These are phyloP conservation scores for Euproctis similis DNA, from an alignment of 2,888 invertebrate species.

Conservation along the genomic window DNA sequence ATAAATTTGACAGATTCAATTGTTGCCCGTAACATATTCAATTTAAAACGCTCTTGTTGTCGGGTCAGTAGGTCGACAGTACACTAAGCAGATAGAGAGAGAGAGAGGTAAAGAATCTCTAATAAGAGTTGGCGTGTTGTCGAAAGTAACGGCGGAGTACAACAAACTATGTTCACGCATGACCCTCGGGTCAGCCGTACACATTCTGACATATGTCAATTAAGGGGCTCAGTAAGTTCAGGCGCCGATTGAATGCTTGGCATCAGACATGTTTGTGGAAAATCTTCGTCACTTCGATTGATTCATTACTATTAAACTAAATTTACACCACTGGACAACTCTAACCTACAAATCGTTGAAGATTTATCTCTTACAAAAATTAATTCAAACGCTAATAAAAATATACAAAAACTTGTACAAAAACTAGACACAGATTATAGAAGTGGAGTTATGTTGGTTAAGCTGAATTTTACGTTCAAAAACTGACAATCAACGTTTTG, in stretches of 20 bases:
- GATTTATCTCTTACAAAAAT: too few relatives aligned
- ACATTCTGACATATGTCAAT: slow-evolving; percentile 75
- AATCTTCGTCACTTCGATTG: slow-evolving; percentile 59
- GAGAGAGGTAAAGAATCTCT: too few relatives aligned
- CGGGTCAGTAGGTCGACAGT: slow-evolving; percentile 36
- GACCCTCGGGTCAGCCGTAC: slow-evolving; percentile 66
- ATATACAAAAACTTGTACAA: too few relatives aligned
- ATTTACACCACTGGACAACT: slow-evolving; percentile 41
- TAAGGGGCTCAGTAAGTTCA: slow-evolving; percentile 60
- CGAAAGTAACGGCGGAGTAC: slow-evolving; percentile 65
- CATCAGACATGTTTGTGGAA: slow-evolving; percentile 72
- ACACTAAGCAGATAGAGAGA: slow-evolving; percentile 39
- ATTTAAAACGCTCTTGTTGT: slow-evolving; percentile 29
- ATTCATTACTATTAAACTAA: slow-evolving; percentile 60
- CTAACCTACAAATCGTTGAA: slow-evolving; percentile 17
- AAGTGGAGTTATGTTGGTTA: too few relatives aligned
- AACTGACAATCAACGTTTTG: too few relatives aligned
- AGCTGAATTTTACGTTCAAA: too few relatives aligned
- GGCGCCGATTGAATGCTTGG: slow-evolving; percentile 67
- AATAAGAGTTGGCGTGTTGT: slow-evolving; percentile 36
- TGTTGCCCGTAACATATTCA: too few relatives aligned
- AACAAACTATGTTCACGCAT: slow-evolving; percentile 64
- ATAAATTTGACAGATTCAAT: too few relatives aligned
- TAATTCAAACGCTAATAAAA: too few relatives aligned
- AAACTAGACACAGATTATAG: too few relatives aligned